Percentiles rank a stretch among this genome's conserved stretches.
These are phyloP conservation scores for Plagiodera versicolora DNA, from an alignment of 2,888 invertebrate genomes.

Conservation along the genomic window DNA sequence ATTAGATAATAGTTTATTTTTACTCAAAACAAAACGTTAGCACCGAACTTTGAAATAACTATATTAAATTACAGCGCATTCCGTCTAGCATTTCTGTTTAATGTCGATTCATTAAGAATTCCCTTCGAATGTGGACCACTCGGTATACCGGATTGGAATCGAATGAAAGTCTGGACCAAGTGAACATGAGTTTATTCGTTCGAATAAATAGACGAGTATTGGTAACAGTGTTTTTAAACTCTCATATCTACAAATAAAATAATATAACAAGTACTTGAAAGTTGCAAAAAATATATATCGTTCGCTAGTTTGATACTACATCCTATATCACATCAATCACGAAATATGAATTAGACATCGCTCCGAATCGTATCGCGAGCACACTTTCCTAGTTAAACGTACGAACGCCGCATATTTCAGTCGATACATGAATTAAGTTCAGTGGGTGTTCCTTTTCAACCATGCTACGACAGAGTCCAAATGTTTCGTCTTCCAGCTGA, in stretches of 20 bases:
- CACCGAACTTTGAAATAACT: not conserved
- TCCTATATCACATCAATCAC: not conserved
- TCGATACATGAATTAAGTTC: not conserved
- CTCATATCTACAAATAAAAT: not conserved
- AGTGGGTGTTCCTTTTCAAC: slow-evolving; percentile 39
- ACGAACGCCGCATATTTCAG: no score
- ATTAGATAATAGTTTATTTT: not conserved
- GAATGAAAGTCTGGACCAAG: no score
- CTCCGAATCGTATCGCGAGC: no score
- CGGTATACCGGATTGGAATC: no score
- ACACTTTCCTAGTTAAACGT: no score
- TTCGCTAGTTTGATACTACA: not conserved
- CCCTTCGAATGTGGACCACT: no score
- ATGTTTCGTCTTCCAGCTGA: slow-evolving; percentile 48
- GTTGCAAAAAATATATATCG: not conserved
- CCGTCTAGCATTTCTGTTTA: no score
- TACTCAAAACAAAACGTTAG: not conserved
- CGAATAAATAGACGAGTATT: not conserved
- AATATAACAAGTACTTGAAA: not conserved
- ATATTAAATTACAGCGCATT: not conserved
- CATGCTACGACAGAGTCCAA: slow-evolving; percentile 46
- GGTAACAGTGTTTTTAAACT: not conserved
- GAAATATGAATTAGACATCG: no score
- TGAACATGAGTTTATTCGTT: no score
- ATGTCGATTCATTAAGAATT: no score